Evolutionary conservation across 1,140 invertebrate species (phyloP).

Genomic region (Armadillidium nasatum): DNA sequence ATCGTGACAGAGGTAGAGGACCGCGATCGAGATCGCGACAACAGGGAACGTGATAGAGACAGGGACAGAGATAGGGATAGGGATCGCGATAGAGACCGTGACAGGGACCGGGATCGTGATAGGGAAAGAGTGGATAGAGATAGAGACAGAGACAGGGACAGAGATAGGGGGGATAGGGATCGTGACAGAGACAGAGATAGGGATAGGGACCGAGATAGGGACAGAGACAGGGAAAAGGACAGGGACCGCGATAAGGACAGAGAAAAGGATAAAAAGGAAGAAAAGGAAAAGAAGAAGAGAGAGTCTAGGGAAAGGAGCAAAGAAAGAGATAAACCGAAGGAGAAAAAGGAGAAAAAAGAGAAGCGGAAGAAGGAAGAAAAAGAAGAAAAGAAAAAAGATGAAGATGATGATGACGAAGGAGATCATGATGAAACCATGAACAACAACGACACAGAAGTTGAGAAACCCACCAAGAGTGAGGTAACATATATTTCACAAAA

Average conservation of each 20-base stretch:
- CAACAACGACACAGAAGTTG: slow-evolving; percentile 36
- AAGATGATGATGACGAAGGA: slow-evolving; percentile 36
- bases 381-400: slow-evolving; percentile 45
- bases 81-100: slow-evolving; percentile 50
- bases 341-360: slow-evolving; percentile 35
- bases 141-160: slow-evolving; percentile 18
- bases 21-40: slow-evolving; percentile 30
- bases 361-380: slow-evolving; percentile 38
- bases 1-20: slow-evolving; percentile 47
- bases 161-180: slow-evolving; percentile 35
- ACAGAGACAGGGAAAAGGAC: slow-evolving; percentile 41
- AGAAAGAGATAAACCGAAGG: slow-evolving; percentile 33
- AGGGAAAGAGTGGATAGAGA: slow-evolving; percentile 34
- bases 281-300: slow-evolving; percentile 19
- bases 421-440: slow-evolving; percentile 40
- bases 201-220: slow-evolving; percentile 50
- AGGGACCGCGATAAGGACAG: slow-evolving; percentile 41
- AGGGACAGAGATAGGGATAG: slow-evolving; percentile 36
- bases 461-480: slow-evolving; percentile 43
- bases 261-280: slow-evolving; percentile 39
- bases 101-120: slow-evolving; percentile 39
- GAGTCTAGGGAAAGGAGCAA: background rate
- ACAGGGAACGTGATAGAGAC: slow-evolving; percentile 34
- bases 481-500: slow-evolving; percentile 22
- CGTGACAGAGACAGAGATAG: slow-evolving; percentile 32